These are phyloP conservation scores for Drosophila affinis DNA, from an alignment of 2,888 invertebrate genomes.

Conservation along the genomic window DNA sequence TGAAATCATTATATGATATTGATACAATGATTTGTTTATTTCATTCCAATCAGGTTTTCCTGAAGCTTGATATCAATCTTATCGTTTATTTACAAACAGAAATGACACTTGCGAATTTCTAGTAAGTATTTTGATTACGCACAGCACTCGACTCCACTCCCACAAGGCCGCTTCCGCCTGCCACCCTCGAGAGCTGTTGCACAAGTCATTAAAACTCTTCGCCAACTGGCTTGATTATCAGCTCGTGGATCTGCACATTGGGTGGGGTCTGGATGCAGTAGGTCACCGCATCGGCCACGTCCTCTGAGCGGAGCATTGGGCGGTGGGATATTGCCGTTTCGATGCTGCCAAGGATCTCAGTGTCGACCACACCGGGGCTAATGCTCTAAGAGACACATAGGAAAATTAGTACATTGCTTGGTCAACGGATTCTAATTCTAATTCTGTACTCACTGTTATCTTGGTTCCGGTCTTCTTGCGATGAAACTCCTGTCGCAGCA, in stretches of 20 bases:
- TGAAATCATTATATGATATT: neutral
- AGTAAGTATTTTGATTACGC: neutral
- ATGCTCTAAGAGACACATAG: constrained; percentile 62
- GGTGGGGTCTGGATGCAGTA: constrained; percentile 76
- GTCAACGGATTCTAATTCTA: neutral
- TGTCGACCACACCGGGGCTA: constrained; percentile 70
- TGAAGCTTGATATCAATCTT: neutral
- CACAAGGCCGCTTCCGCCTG: neutral
- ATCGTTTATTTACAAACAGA: neutral
- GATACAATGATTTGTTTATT: neutral
- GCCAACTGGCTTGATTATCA: constrained; percentile 49
- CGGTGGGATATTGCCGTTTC: constrained; percentile 11
- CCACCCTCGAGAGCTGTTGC: neutral
- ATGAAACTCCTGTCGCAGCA: constrained; percentile 78
- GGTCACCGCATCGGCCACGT: constrained; percentile 73
- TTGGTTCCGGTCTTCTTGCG: constrained; percentile 61
- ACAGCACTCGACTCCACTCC: neutral
- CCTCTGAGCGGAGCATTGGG: constrained; percentile 60
- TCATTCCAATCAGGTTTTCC: neutral
- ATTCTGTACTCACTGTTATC: constrained; percentile 59
- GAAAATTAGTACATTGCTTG: neutral
- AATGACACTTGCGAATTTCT: neutral
- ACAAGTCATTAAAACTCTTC: constrained; percentile 32
- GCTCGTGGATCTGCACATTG: constrained; percentile 63
- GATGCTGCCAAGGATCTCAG: constrained; percentile 57